phyloP scores from a whole-genome alignment of 23 tunicate species.

The Phallusia fumigata region DNA sequence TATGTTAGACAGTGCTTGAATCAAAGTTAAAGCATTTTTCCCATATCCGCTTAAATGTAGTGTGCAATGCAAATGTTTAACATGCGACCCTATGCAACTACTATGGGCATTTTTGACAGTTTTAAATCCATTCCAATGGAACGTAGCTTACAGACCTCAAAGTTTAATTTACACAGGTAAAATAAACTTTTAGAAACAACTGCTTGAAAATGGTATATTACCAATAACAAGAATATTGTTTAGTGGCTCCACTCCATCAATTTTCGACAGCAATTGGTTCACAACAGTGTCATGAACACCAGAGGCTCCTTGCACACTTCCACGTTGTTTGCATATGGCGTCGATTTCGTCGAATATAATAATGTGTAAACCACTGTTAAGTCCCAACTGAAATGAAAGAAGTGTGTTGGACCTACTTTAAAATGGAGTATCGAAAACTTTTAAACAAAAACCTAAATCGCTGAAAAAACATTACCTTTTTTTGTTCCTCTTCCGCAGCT shows the following conservation, averaged over 20 bases:
- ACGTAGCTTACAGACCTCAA: too few species aligned
- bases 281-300: conserved; percentile 99
- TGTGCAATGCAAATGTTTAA: too few species aligned
- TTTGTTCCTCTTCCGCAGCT: conserved; percentile 97
- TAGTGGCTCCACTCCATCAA: conserved; percentile 97
- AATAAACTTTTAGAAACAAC: too few species aligned
- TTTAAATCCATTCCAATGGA: too few species aligned
- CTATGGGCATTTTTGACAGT: too few species aligned
- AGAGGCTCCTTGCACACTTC: conserved; percentile 75
- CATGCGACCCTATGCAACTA: too few species aligned
- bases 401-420: not conserved
- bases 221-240: conserved; percentile 95
- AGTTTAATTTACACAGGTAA: too few species aligned
- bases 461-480: conserved; percentile 32
- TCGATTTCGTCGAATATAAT: conserved; percentile 98
- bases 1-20: too few species aligned
- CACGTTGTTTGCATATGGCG: conserved; percentile 98
- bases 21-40: too few species aligned
- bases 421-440: not conserved
- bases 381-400: conserved; percentile 54
- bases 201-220: too few species aligned
- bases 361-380: conserved; percentile 93
- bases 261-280: conserved; percentile 96
- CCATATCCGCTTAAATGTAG: too few species aligned
- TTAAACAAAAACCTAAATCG: not conserved